Conservation (phyloP, 2,888 invertebrate genomes). For the Andrena chrysosceles region DNA sequence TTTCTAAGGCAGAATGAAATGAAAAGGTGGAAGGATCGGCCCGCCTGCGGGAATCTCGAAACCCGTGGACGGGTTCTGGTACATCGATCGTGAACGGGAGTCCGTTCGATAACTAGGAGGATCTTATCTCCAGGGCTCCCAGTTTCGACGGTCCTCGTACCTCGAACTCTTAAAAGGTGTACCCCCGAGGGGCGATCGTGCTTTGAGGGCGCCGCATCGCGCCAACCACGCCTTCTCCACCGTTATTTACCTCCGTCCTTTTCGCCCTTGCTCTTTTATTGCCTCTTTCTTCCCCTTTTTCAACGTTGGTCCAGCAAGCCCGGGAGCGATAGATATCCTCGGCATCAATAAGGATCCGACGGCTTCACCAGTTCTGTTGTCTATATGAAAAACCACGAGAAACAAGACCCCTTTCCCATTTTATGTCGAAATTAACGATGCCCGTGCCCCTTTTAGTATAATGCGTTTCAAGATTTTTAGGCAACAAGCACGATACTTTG, state of each 20-base stretch:
- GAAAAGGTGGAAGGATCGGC: constrained; percentile 54
- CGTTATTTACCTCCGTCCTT: constrained; percentile 80
- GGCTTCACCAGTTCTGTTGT: constrained; percentile 50
- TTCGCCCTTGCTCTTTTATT: constrained; percentile 76
- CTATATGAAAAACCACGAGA: constrained; percentile 31
- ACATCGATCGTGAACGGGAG: constrained; percentile 77
- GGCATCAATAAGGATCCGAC: constrained; percentile 76
- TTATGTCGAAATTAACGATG: not conserved
- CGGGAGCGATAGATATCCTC: constrained; percentile 79
- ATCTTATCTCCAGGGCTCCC: constrained; percentile 83
- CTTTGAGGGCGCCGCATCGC: constrained; percentile 81
- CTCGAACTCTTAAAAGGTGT: constrained; percentile 74
- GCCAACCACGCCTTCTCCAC: constrained; percentile 80
- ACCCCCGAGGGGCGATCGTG: constrained; percentile 74
- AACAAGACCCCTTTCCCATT: constrained; percentile 1
- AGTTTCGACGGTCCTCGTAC: constrained; percentile 77
- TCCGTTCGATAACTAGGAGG: constrained; percentile 82
- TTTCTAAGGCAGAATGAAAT: constrained; percentile 53
- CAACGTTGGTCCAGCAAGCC: constrained; percentile 74
- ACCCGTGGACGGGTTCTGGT: constrained; percentile 67
- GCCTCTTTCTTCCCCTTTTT: constrained; percentile 68
- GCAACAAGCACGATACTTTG: too few relatives aligned
- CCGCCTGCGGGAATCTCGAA: constrained; percentile 66
- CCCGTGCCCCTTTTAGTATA: too few relatives aligned
- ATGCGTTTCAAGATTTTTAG: too few relatives aligned